Evolutionary conservation across 2,113 vertebrate genomes (phyloP), one percentile per base, ranked within the genome.

Genomic region (Chlorodrepanis virens): DNA sequence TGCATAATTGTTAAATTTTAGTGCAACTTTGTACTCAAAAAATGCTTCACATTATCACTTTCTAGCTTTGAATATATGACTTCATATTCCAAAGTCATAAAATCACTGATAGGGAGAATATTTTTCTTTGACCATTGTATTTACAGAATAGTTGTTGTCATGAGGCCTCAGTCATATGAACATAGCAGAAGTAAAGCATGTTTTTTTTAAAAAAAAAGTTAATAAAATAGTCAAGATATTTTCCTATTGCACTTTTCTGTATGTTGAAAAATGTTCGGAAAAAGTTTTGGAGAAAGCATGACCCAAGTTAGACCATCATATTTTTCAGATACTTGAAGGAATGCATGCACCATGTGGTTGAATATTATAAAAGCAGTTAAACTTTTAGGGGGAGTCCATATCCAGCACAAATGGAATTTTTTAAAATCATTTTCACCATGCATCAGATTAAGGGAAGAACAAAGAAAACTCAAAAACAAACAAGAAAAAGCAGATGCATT

Each of bases 311-410:
- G 29, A 40, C 1, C 14, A 64, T 18, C 3, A 2, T 31, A 14
- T 31, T 28, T 64, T 86, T 76, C 13, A 77, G 20, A 37, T 45
- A 35, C 13, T 59, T 42, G 15, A 69, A 90, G 7, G 17, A 87
- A 64, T 39, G 5, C 29, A 52, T 54, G 6, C 23, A 54, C 4
- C 17, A 4, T 16, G 33, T 2, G 0, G 23, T 3, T 44, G 15
- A 77, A 21, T 42, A 21, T 22, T 65, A 12, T 16, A 65, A 82
- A 80, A 74, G 24, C 14, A 56, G 12, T 64, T 81, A 31, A 9
- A n/a, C 3, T 68, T 84, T 69, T 65, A 70, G 7, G 4, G 5
- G 19, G 14, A 50, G 11, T 50, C 11, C 14, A 27, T 9, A 64
- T 22, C 5, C 27, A 67, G 15, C 33, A 3, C 12, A 21, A 70